Conservation (phyloP, 2,797 vertebrate genomes). For the Hemitrygon akajei region DNA sequence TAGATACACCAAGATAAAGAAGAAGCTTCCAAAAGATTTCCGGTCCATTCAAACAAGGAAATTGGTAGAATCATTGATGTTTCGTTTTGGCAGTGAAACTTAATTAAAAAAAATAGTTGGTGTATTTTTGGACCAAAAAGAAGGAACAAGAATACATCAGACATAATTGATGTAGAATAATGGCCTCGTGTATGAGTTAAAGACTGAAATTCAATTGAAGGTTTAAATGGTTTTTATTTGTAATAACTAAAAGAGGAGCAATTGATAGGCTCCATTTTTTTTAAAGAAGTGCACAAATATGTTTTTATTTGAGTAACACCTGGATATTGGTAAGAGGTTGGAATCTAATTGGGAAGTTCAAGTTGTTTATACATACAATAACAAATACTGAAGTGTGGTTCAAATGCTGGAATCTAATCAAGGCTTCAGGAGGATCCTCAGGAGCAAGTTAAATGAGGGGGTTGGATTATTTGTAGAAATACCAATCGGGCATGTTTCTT, state of each 20-base stretch:
- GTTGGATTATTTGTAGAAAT: background rate
- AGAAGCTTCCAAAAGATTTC: conserved; percentile 1
- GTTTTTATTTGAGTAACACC: background rate
- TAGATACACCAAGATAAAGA: background rate
- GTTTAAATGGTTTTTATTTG: background rate
- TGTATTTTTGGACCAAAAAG: background rate
- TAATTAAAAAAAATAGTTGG: background rate
- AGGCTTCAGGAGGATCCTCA: background rate
- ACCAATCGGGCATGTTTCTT: background rate
- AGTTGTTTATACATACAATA: background rate
- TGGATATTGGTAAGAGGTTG: background rate
- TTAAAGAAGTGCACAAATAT: too few species aligned
- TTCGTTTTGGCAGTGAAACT: background rate
- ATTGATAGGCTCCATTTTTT: background rate
- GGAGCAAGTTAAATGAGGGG: background rate
- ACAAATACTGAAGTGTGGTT: background rate
- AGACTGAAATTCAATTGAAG: background rate
- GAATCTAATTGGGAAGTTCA: background rate
- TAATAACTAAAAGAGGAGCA: background rate
- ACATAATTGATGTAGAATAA: background rate
- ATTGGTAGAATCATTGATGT: background rate
- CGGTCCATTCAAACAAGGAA: background rate
- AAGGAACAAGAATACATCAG: background rate
- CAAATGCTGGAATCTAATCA: background rate
- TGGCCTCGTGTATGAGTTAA: background rate